Evolutionary conservation across 37 sponge, comb jelly and placozoan genomes (phyloP).

Genomic region (Geodia barretti): DNA sequence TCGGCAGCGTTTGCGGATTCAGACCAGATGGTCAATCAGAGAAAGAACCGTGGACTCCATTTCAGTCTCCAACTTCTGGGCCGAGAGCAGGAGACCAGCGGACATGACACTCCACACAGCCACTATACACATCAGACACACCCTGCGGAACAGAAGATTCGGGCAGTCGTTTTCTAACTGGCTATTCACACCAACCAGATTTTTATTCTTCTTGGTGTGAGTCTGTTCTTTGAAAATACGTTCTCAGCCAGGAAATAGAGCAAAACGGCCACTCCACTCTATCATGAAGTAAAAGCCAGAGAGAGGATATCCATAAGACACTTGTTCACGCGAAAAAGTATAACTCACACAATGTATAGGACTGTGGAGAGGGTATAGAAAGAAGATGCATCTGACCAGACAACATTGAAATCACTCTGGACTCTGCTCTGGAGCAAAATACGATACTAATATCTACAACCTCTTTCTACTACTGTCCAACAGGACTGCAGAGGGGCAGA

Average conservation of each 20-base stretch:
- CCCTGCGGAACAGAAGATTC: background rate
- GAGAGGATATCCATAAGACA: background rate
- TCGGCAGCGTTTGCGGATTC: background rate
- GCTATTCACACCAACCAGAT: conserved; percentile 21
- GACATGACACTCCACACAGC: conserved; percentile 19
- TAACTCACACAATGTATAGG: conserved; percentile 5
- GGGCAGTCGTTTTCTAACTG: background rate
- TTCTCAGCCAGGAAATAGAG: conserved; percentile 34
- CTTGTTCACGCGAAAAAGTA: background rate
- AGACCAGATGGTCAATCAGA: conserved; percentile 26
- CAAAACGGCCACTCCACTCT: background rate
- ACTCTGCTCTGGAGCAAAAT: background rate
- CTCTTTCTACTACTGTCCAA: no score
- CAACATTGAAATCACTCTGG: conserved; percentile 5
- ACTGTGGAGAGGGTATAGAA: background rate
- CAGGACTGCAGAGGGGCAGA: no score
- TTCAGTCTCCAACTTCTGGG: conserved; percentile 17
- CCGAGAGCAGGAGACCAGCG: conserved; percentile 5
- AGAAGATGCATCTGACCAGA: conserved; percentile 1
- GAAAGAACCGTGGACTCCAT: background rate
- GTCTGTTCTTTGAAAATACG: conserved; percentile 31
- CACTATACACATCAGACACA: conserved; percentile 30
- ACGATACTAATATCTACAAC: background rate
- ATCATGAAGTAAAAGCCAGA: background rate
- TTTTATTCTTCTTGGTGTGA: conserved; percentile 40